phyloP scores from a whole-genome alignment of 2,797 vertebrate genomes.

The Mus spretus region DNA sequence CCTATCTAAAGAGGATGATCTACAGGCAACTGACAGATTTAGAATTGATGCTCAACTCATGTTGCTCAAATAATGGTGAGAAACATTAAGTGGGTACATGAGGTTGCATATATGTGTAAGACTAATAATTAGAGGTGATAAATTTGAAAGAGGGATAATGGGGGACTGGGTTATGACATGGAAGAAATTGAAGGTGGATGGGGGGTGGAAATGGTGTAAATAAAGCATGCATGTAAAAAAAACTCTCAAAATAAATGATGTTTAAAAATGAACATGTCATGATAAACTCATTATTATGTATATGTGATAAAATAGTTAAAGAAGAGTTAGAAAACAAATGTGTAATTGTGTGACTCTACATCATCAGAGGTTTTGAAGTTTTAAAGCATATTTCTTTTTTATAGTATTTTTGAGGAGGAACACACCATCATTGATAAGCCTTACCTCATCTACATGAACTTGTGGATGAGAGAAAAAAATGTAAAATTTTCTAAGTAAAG shows the following conservation, averaged over 20 bases:
- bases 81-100: neutral
- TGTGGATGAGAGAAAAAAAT: neutral
- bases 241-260: neutral
- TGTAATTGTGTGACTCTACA: neutral
- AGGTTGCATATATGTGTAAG: too few species aligned
- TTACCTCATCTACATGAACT: neutral
- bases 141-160: too few species aligned
- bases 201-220: neutral
- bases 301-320: neutral
- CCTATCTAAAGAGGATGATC: neutral
- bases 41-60: neutral
- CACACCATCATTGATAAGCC: neutral
- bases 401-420: neutral
- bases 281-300: neutral
- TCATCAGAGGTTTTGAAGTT: neutral
- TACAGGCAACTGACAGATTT: neutral
- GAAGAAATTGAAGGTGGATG: too few species aligned
- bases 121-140: neutral
- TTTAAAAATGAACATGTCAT: neutral
- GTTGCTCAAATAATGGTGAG: neutral
- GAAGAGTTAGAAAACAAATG: neutral
- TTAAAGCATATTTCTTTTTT: neutral
- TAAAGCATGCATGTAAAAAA: neutral
- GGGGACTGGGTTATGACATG: neutral
- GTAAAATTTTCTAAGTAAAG: conserved; percentile 28